Base-by-base conservation (phyloP, 2,797 vertebrate species). In the Synanceia verrucosa region DNA sequence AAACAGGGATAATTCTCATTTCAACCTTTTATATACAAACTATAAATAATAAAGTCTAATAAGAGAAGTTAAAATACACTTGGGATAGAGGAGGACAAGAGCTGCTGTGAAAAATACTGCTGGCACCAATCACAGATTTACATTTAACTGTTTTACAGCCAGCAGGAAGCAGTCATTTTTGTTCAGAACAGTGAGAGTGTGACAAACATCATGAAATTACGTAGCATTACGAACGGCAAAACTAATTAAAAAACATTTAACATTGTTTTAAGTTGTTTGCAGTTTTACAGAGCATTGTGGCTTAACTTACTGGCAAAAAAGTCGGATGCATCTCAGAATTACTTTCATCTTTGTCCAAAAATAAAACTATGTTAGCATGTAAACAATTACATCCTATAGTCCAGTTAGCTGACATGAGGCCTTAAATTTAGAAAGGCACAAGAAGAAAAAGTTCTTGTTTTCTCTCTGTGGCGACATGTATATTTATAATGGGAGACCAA, bases 401-500 rank as follows among this genome's bases (percentile, higher is more conserved):
- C 70, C 75, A 84, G 85, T 85, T 82, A 64, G 74, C 53, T 11
- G 51, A 61, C 70, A 51, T 70, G 78, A 60, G 67, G 66, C 51
- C 74, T 79, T 86, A 88, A 76, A 87, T 90, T 91, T 91, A 87
- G 86, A 83, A 87, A 84, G 90, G 86, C 67, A 82, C 65, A 64
- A 81, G 73, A 88, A 89, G 84, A 89, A 85, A 89, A 88, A 89
- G 86, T 91, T 89, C 86, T 81, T 90, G 86, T 88, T 92, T 89
- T 87, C 68, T 58, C 33, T 73, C 83, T 92, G 89, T 88, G 93
- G 91, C 74, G 68, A 64, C 73, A 19, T 56, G 86, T 80, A 75
- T 92, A 91, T 94, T 93, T 94, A 91, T 92, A 92, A 92, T 90
- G 50, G 67, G 63, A 88, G 84, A 87, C 88, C 79, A 73, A 67